A percentile compares a stretch with the other conserved stretches of the same genome.
phyloP scores from a whole-genome alignment of 2,797 vertebrate genomes.

The Psittacula echo region DNA sequence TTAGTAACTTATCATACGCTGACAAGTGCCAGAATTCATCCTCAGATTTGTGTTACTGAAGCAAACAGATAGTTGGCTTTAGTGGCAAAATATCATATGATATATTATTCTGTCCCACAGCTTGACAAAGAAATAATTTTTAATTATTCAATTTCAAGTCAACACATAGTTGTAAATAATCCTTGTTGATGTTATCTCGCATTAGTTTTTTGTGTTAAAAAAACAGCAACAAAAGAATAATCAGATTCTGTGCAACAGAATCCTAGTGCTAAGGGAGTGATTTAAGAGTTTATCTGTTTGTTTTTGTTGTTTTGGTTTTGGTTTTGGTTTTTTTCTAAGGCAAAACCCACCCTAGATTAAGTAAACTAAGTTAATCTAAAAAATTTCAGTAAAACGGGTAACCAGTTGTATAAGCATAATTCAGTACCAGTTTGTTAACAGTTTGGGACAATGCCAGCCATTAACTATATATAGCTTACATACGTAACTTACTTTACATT shows the following conservation, averaged over 20 bases:
- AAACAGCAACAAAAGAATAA: neutral
- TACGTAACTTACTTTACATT: neutral
- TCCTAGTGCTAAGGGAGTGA: neutral
- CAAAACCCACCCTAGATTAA: neutral
- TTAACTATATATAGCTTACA: neutral
- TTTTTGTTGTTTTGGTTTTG: neutral
- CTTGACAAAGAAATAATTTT: constrained; percentile 30
- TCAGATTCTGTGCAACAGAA: neutral
- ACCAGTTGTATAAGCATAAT: neutral
- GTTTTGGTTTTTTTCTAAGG: neutral
- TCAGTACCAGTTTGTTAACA: neutral
- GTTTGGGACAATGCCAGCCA: neutral
- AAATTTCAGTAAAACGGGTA: neutral
- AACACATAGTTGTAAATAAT: neutral
- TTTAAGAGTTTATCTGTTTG: neutral
- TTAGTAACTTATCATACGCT: constrained; percentile 63
- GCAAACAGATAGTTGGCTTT: constrained; percentile 1
- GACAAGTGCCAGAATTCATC: constrained; percentile 57
- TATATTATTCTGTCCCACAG: constrained; percentile 22
- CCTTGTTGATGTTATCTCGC: neutral
- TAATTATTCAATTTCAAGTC: constrained; percentile 36
- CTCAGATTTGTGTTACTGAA: constrained; percentile 46
- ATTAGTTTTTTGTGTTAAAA: neutral
- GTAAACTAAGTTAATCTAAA: neutral
- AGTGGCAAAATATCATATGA: neutral